Evolutionary conservation across 2,113 vertebrate species (phyloP).

Genomic region (Gobiocypris rarus): DNA sequence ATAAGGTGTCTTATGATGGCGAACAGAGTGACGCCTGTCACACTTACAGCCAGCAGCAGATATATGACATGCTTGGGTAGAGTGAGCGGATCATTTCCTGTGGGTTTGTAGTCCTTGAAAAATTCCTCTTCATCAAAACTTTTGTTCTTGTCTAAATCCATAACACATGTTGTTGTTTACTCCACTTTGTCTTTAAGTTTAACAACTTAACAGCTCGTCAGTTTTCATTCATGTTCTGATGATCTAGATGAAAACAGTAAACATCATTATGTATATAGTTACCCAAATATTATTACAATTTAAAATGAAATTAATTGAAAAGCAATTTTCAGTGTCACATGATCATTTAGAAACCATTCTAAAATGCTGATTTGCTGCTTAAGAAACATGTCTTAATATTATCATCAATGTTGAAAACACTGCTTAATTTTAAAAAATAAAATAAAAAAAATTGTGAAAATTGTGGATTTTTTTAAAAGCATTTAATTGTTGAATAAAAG

Average conservation of each 20-base stretch:
- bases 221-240: background rate
- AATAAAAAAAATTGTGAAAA: too few species aligned
- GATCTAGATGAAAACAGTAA: background rate
- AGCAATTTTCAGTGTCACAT: too few species aligned
- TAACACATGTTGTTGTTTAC: background rate
- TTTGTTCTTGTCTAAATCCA: slow-evolving; percentile 20
- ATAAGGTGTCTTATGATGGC: slow-evolving; percentile 84
- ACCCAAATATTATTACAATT: background rate
- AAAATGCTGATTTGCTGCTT: too few species aligned
- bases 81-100: slow-evolving; percentile 70
- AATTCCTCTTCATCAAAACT: slow-evolving; percentile 37
- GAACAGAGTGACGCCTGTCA: slow-evolving; percentile 75
- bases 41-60: slow-evolving; percentile 70
- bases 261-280: background rate
- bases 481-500: too few species aligned
- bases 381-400: too few species aligned
- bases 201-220: background rate
- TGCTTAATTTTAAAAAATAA: too few species aligned
- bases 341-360: too few species aligned
- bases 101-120: slow-evolving; percentile 76
- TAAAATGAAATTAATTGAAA: background rate
- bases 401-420: too few species aligned
- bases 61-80: slow-evolving; percentile 75
- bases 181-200: background rate
- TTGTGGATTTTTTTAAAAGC: too few species aligned